phyloP scores from a whole-genome alignment of 2,797 vertebrate genomes.

The Cichlasoma orientale region DNA sequence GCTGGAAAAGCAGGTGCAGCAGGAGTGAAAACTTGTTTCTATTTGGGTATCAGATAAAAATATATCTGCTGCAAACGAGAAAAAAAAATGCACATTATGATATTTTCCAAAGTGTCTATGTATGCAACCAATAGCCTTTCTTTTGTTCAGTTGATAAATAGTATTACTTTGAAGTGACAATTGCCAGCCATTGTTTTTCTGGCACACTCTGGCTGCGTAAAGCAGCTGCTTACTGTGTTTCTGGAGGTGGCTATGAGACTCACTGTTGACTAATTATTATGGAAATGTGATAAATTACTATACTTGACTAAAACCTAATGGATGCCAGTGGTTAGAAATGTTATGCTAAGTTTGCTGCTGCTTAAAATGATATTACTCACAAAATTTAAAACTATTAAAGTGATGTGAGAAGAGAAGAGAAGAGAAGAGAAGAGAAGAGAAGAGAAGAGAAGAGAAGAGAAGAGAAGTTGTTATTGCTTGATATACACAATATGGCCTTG shows the following conservation, averaged over 20 bases:
- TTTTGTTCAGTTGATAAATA: conserved; percentile 10
- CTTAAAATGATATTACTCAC: neutral
- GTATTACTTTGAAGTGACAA: conserved; percentile 3
- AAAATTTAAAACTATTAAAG: neutral
- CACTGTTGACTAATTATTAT: conserved; percentile 39
- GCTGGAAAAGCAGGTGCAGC: neutral
- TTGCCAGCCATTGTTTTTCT: conserved; percentile 10
- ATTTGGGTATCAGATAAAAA: neutral
- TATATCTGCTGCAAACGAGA: neutral
- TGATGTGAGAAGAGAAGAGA: neutral
- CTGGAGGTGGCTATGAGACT: conserved; percentile 24
- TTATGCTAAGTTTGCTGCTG: neutral
- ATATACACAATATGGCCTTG: neutral
- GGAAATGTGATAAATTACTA: conserved; percentile 51
- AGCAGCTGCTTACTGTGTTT: conserved; percentile 40
- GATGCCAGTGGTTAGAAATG: conserved; percentile 3
- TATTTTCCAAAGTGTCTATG: neutral
- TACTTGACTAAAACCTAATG: conserved; percentile 12
- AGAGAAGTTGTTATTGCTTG: fast-evolving
- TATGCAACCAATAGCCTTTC: neutral
- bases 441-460: no score
- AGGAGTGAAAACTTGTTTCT: neutral
- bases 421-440: neutral
- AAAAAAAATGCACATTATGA: neutral
- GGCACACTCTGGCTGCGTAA: conserved; percentile 19